Evolutionary conservation across 23 tunicate genomes (phyloP).

Genomic region (Trididemnum clinides): DNA sequence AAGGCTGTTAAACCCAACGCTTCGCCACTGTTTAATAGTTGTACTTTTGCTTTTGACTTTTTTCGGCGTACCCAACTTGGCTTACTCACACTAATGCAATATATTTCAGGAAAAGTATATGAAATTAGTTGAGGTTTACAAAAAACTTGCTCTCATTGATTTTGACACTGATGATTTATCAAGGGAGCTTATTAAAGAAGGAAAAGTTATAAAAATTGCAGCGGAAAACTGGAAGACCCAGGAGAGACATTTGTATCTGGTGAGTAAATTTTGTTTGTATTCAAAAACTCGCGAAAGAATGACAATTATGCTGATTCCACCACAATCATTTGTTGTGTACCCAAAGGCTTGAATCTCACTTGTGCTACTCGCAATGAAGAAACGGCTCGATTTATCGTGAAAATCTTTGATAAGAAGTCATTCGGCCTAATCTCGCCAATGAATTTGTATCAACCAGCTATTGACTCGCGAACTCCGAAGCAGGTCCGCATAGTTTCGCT

Average conservation of each 20-base stretch:
- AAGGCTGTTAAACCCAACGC: too few species aligned
- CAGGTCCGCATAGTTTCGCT: neutral
- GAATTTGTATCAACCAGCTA: too few species aligned
- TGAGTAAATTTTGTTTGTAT: constrained; percentile 28
- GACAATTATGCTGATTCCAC: neutral
- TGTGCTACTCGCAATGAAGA: too few species aligned
- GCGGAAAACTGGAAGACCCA: constrained; percentile 80
- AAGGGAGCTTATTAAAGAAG: constrained; percentile 74
- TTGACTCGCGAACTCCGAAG: neutral
- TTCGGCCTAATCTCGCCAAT: too few species aligned
- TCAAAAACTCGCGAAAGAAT: neutral
- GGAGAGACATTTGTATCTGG: constrained; percentile 82
- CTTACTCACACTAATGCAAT: too few species aligned
- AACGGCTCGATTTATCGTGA: too few species aligned
- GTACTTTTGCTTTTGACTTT: too few species aligned
- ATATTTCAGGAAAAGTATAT: constrained; percentile 74
- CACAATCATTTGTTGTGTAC: neutral
- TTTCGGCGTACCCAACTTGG: too few species aligned
- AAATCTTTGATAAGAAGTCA: too few species aligned
- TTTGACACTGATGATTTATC: constrained; percentile 72
- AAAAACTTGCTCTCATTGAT: constrained; percentile 65
- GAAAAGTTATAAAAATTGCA: constrained; percentile 71
- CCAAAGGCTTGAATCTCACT: neutral
- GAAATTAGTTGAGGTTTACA: constrained; percentile 66
- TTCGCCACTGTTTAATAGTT: too few species aligned